Evolutionary conservation across 2,113 vertebrate genomes (phyloP), one percentile per base, ranked within the genome.

Genomic region (Furnarius figulus): DNA sequence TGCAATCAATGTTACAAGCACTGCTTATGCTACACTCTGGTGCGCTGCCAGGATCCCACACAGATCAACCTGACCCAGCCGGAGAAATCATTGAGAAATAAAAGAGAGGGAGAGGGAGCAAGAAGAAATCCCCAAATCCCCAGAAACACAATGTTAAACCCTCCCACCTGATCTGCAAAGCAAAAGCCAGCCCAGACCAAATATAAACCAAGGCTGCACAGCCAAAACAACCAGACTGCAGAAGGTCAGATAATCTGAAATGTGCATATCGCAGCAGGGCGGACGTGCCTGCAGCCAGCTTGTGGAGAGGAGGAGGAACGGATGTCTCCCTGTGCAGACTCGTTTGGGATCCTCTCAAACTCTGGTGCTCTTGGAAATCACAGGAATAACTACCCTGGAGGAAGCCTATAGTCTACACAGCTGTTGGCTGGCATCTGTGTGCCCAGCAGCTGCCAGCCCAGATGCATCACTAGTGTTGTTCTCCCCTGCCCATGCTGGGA

Each of bases 161-260:
- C 95, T 97, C 95, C 91, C 94, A 94, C 96, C 95, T 97, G 96
- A 97, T 96, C 95, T 91, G 78, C 71, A 96, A 93, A 97, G 92
- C 78, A 90, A 90, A 96, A 97, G 75, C 75, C 73, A 90, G 28
- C 72, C 86, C 84, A 97, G 95, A 92, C 97, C 93, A 97, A 97
- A 96, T 96, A 97, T 96, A 97, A 97, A 97, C 94, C 94, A 96
- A 96, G 92, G 94, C 84, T 95, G 87, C 78, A 75, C 73, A 97
- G 97, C 91, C 97, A 97, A 97, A 97, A 97, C 94, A 97, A 97
- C 84, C 76, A 80, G 88, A 55, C 78, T 90, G 72, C 49, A 89
- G 96, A 97, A 97, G 97, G 97, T 97, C 97, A 97, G 94, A 93
- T 94, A 94, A 97, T 97, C 91, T 96, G 86, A 92, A 94, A 95